Conservation (phyloP, 2,113 vertebrate genomes). For the Labeo catla region DNA sequence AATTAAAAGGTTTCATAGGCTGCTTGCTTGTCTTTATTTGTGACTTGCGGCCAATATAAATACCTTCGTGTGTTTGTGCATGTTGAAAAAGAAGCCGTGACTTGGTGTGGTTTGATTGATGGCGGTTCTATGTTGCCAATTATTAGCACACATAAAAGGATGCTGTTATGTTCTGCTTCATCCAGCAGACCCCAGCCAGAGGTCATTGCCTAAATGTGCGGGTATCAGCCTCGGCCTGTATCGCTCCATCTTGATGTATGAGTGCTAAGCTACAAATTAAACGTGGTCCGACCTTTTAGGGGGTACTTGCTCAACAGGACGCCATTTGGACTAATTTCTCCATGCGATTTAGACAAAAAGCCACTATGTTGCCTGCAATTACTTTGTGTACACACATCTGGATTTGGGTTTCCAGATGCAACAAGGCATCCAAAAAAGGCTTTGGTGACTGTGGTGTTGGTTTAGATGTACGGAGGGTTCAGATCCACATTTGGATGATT, state of each 20-base stretch:
- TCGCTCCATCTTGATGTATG: conserved; percentile 83
- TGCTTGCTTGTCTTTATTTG: conserved; percentile 62
- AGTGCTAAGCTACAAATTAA: conserved; percentile 80
- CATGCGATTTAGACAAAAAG: conserved; percentile 77
- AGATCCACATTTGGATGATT: not conserved
- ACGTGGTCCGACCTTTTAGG: conserved; percentile 69
- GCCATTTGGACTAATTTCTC: conserved; percentile 77
- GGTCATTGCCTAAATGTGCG: conserved; percentile 75
- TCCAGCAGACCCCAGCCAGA: conserved; percentile 69
- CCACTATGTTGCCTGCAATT: conserved; percentile 78
- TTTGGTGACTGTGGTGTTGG: conserved; percentile 60
- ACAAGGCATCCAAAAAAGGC: conserved; percentile 65
- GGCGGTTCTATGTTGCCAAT: conserved; percentile 75
- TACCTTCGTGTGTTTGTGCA: conserved; percentile 69
- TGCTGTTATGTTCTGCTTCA: conserved; percentile 71
- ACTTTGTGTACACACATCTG: conserved; percentile 81
- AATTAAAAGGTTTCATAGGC: conserved; percentile 36
- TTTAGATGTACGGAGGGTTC: conserved; percentile 19
- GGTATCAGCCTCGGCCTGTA: conserved; percentile 76
- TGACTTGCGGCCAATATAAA: conserved; percentile 71
- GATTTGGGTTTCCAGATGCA: conserved; percentile 72
- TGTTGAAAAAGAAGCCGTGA: conserved; percentile 74
- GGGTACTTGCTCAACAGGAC: conserved; percentile 73
- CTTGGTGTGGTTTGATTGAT: conserved; percentile 77
- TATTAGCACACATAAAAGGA: conserved; percentile 81